Percentiles rank a stretch among this genome's conserved stretches.
Conservation (phyloP, 1,140 invertebrate species). For the Octopus bimaculoides region DNA sequence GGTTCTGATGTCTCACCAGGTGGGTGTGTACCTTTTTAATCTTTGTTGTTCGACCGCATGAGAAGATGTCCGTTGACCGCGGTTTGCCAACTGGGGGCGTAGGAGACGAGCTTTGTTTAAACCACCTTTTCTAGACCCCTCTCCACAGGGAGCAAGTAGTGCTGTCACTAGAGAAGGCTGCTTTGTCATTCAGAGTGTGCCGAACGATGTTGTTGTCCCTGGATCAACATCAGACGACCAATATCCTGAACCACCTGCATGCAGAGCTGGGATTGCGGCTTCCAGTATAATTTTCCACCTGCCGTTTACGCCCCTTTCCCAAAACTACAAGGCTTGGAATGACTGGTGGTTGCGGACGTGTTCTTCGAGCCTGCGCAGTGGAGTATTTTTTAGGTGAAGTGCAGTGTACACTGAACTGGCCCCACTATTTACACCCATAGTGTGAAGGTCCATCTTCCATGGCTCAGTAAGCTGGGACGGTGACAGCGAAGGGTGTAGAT, state of each 20-base stretch:
- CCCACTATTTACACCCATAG: background rate
- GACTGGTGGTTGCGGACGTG: too few relatives aligned
- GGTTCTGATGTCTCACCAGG: too few relatives aligned
- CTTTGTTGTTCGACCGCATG: too few relatives aligned
- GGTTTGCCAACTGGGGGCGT: background rate
- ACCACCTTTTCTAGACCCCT: background rate
- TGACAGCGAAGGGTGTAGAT: background rate
- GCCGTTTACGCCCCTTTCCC: background rate
- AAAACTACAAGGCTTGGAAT: background rate
- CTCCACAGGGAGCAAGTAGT: background rate
- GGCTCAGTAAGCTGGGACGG: background rate
- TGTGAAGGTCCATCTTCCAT: background rate
- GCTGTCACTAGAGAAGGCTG: background rate
- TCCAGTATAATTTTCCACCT: too few relatives aligned
- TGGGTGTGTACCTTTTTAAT: too few relatives aligned
- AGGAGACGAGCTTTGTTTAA: background rate
- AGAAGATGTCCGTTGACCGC: background rate
- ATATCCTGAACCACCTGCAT: background rate
- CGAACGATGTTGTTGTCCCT: background rate
- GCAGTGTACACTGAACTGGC: background rate
- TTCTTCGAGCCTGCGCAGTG: too few relatives aligned
- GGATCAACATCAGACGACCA: background rate
- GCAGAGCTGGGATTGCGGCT: background rate
- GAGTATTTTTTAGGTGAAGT: background rate
- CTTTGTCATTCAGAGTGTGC: background rate